Evolutionary conservation across 2,113 vertebrate genomes (phyloP).

Genomic region (Lepus americanus): DNA sequence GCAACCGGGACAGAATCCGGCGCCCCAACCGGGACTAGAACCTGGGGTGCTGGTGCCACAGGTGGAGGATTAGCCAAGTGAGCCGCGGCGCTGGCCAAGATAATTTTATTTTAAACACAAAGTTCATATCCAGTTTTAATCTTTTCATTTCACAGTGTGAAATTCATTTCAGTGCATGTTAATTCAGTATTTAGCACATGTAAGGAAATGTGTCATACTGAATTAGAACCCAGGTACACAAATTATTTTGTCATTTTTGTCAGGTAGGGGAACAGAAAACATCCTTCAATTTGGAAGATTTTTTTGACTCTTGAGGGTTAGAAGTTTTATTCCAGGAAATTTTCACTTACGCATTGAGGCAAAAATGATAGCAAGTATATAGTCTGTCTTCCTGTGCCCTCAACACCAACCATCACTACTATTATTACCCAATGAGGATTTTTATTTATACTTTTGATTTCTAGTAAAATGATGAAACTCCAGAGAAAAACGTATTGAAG

Average conservation of each 20-base stretch:
- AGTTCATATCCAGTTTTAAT: background rate
- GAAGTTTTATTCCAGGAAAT: background rate
- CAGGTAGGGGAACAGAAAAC: background rate
- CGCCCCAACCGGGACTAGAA: too few species aligned
- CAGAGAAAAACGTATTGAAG: background rate
- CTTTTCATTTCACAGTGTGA: background rate
- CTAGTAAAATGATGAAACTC: background rate
- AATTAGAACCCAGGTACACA: background rate
- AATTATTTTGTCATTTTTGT: slow-evolving; percentile 11
- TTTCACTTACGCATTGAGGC: background rate
- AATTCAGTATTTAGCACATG: background rate
- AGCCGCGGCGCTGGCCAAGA: too few species aligned
- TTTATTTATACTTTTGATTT: background rate
- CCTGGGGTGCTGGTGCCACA: too few species aligned
- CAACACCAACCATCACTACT: background rate
- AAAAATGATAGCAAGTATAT: background rate
- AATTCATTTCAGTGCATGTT: background rate
- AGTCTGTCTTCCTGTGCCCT: background rate
- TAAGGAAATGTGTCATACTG: background rate
- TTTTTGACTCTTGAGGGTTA: background rate
- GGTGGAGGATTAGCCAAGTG: too few species aligned
- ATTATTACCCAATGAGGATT: background rate
- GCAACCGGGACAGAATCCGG: too few species aligned
- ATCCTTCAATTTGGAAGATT: background rate
- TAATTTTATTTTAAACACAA: slow-evolving; percentile 24